Evolutionary conservation across 2,888 invertebrate genomes (phyloP), one percentile per base, ranked within the genome.

Genomic region (Fragum whitleyi): DNA sequence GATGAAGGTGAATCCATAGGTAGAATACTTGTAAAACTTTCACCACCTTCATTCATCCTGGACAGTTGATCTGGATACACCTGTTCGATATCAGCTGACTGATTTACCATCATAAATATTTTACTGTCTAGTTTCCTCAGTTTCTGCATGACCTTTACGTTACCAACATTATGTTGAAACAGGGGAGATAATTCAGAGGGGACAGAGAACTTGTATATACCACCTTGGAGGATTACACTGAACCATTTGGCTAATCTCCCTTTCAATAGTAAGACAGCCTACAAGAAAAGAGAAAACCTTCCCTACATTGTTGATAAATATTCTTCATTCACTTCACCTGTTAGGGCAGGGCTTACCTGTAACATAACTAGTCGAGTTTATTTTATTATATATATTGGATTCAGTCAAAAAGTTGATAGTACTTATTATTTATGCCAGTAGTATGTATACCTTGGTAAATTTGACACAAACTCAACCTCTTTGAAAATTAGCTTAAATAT

Each of bases 221-320:
- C 11, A 11, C 77, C 69, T 51, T 69, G 68, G 26, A 77, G 70
- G 6, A 87, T 57, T 0, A 79, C 42, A 9, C 76, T 68, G 55
- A 83, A 85, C 86, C 85, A 86, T 55, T 55, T 73, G 2, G 79
- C 78, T 42, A 82, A 55, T 59, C 23, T 36, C 26, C 51, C 57
- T 51, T 32, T 59, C 28, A 82, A 79, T 57, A 73, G 61, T n/a
- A 82, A 28, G 42, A 71, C 55, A 3, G 73, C 70, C 82, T 82
- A 65, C 42, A 78, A 47, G 16, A 47, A 47, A 47, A n/a, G 16
- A 47, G 5, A 36, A 36, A 36, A 36, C 9, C 32, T 36, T 36
- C n/a, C n/a, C n/a, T n/a, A n/a, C n/a, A n/a, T n/a, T n/a, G n/a
- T n/a, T n/a, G n/a, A n/a, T n/a, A n/a, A n/a, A n/a, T n/a, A n/a